Evolutionary conservation across 1,140 invertebrate genomes (phyloP).

Genomic region (Psix sp.): DNA sequence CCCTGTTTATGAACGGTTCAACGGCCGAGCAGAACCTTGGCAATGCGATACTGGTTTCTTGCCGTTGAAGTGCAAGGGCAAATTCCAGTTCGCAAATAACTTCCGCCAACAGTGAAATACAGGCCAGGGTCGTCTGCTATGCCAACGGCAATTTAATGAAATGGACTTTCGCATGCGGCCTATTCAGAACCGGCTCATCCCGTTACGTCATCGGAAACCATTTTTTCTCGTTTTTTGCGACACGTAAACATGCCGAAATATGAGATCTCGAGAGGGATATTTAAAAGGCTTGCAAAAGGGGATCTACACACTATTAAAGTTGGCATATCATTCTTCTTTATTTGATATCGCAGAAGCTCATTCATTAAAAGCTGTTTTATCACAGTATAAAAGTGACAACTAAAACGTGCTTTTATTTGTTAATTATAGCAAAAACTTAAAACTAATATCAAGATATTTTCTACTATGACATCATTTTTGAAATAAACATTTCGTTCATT

Average conservation of each 20-base stretch:
- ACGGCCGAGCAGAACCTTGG: conserved; percentile 54
- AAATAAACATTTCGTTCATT: no score
- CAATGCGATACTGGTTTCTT: conserved; percentile 55
- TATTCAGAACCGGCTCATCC: conserved; percentile 48
- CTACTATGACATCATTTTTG: no score
- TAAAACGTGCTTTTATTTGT: no score
- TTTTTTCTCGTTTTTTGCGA: conserved; percentile 43
- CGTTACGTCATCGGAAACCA: conserved; percentile 40
- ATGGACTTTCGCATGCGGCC: conserved; percentile 48
- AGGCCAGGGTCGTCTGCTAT: conserved; percentile 54
- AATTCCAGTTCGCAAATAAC: conserved; percentile 63
- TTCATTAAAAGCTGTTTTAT: no score
- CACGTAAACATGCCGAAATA: conserved; percentile 36
- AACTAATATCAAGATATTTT: no score
- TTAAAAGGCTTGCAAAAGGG: conserved; percentile 19
- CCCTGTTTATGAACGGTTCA: conserved; percentile 37
- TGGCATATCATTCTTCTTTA: conserved; percentile 3
- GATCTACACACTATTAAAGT: conserved; percentile 2
- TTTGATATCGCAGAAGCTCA: no score
- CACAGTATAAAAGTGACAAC: no score
- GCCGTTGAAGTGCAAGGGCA: conserved; percentile 52
- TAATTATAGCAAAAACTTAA: no score
- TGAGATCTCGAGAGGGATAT: conserved; percentile 16
- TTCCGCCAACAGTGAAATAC: conserved; percentile 59
- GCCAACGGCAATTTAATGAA: conserved; percentile 47